Evolutionary conservation across 2,797 vertebrate species (phyloP), one percentile per base, ranked within the genome.

Genomic region (Naso thynnoides): DNA sequence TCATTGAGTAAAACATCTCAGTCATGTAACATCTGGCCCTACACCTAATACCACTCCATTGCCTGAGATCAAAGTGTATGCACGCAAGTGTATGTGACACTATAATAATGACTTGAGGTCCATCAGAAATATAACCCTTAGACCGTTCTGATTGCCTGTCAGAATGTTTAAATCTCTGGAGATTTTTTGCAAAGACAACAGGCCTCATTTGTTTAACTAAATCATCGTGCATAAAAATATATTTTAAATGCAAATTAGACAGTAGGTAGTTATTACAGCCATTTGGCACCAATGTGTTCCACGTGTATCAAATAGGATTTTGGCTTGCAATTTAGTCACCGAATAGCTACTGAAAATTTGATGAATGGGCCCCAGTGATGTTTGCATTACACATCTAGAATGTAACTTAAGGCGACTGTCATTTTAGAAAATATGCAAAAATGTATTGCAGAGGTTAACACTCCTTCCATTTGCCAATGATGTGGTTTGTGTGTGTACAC

Each of bases 221-320:
- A 19, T 77, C 27, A 65, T 78, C 79, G 33, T 54, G 64, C 24
- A 42, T 31, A 56, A 26, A 57, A 48, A 55, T 72, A 55, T n/a
- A 81, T 69, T 68, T 71, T 52, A 76, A 70, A 79, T 79, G 71
- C 49, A 81, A 81, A 84, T 76, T 21, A 58, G 69, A 79, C 45
- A 80, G 45, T 47, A 47, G 62, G 54, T 44, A 68, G n/a, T 62
- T 64, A 71, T 78, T 62, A 29, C 10, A 74, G 52, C 38, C 33
- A 64, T 78, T 80, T 84, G 57, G 54, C 76, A 77, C 44, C 39
- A 65, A n/a, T 47, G 19, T 59, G 57, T 47, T 36, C n/a, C 21
- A 29, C 75, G 57, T 72, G 71, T 52, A 38, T 69, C 23, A 79
- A 66, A 60, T 54, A 26, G 13, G 16, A 48, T 33, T 65, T 64